Base-by-base conservation (phyloP, 2,113 vertebrate genomes). In the Podarcis muralis region DNA sequence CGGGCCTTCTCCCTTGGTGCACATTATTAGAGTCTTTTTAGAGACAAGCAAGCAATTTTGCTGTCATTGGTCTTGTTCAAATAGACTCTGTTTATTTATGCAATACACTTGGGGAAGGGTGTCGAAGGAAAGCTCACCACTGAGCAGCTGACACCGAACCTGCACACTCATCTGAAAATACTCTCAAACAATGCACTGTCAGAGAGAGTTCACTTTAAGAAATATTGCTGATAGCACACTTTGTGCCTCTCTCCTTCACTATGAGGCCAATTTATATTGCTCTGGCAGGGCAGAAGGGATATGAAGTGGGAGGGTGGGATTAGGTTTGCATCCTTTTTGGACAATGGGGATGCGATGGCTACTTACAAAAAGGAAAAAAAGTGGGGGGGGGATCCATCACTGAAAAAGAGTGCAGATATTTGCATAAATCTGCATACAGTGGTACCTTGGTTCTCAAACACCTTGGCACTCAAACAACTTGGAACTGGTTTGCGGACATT, bases 41-140 rank as follows among this genome's bases (percentile, higher is more conserved):
- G 98, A 98, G 98, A 98, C 98, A 98, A 98, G 97, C 97, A 97
- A 97, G 98, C 97, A 97, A 97, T 98, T 98, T 98, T 97, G 97
- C 98, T 98, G 98, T 98, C 98, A 97, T 96, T 98, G 98, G 97
- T 97, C 97, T 98, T 98, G 97, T 98, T 99, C 98, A 98, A 98
- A 97, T 94, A 97, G 97, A 97, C 97, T 97, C 95, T 98, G 98
- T 98, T 98, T 98, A 96, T 98, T 97, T 97, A 96, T 95, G 93
- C 94, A 96, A 80, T 96, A 91, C 98, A 96, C 97, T 86, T 86
- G 98, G 98, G 98, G 95, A 96, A 97, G 91, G 95, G 96, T 97
- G 97, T 98, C 97, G 97, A 90, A 96, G 87, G 96, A 96, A 94
- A 95, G 96, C 98, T 97, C 97, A 96, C 95, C 96, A 97, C 95